Base-by-base conservation (phyloP, 2,797 vertebrate species). In the Sciurus carolinensis region DNA sequence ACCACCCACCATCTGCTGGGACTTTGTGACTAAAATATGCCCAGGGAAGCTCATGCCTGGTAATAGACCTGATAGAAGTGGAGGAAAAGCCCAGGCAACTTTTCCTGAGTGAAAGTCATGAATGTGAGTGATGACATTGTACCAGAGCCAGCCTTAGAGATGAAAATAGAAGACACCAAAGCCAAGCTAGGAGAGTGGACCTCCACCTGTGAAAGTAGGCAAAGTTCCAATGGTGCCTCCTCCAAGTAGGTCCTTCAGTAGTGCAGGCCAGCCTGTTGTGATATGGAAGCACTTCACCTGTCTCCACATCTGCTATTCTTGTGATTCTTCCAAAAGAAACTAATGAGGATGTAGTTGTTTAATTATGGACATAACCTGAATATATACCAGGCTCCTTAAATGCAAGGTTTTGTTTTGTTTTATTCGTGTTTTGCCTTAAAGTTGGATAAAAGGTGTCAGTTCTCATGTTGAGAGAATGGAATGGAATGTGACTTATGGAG, bases 371-470 rank as follows among this genome's bases (percentile, higher is more conserved):
- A 33, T 42, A 59, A 59, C 50, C 57, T 79, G 26, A 44, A 57
- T 7, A 33, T 30, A 73, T 59, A 71, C 82, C 62, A 83, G 71
- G 75, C 36, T 90, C 76, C 11, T 14, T 64, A 24, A 72, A 71
- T 66, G 20, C 7, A 57, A 2, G 3, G 42, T 50, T 94, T 77
- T 82, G 20, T 76, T 36, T 73, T 50, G 42, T 64, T 30, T 64
- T 67, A 47, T 8, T 83, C 84, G 90, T 85, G 20, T 89, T 83
- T 93, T 33, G 1, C 26, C 50, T 87, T 87, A 90, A 52, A 66
- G 12, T 77, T 87, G 39, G n/a, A 17, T 92, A 66, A 87, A 92
- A 87, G 86, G 33, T 33, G 18, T 84, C 92, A 75, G 28, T 71
- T 90, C 15, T 86, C 18, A 39, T 69, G 13, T 75, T 71, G 86